These are phyloP conservation scores for Bolinopsis microptera DNA, from an alignment of 37 sponge, comb jelly and placozoan genomes.

Conservation along the genomic window DNA sequence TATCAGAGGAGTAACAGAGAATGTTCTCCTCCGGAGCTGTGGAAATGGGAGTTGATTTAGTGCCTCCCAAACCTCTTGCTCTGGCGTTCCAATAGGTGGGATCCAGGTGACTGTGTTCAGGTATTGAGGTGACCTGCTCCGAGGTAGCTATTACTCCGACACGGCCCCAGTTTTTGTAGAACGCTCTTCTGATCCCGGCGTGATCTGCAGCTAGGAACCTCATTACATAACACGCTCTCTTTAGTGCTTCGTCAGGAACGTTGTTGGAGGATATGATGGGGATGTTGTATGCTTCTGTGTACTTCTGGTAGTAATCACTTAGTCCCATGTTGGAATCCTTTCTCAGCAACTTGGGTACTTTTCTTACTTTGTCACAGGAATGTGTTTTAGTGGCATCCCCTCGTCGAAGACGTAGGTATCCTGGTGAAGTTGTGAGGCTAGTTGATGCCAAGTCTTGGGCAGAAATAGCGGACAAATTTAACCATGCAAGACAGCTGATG, in stretches of 20 bases:
- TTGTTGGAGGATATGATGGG: not conserved
- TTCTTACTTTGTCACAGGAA: not conserved
- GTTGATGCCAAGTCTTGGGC: too few relatives aligned
- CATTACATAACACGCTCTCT: slow-evolving; percentile 7
- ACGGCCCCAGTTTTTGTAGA: not conserved
- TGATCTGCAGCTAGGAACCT: not conserved
- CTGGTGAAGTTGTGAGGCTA: too few relatives aligned
- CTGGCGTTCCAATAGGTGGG: not conserved
- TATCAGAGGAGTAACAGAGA: not conserved
- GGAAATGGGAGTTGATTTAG: not conserved
- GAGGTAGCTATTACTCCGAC: not conserved
- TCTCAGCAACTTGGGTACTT: not conserved
- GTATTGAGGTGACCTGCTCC: not conserved
- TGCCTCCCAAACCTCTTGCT: slow-evolving; percentile 3
- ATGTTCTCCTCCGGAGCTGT: slow-evolving; percentile 10
- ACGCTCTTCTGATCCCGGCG: not conserved
- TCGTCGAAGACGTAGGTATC: not conserved
- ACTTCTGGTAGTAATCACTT: slow-evolving; percentile 10
- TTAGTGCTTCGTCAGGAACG: not conserved
- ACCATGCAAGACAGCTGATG: too few relatives aligned
- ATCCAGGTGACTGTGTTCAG: slow-evolving; percentile 33
- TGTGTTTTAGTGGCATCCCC: not conserved
- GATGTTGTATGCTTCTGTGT: slow-evolving; percentile 29
- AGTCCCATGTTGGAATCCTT: not conserved
- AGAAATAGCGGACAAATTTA: too few relatives aligned